These are phyloP conservation scores for Triops longicaudatus DNA, from an alignment of 1,140 invertebrate genomes.

Conservation along the genomic window DNA sequence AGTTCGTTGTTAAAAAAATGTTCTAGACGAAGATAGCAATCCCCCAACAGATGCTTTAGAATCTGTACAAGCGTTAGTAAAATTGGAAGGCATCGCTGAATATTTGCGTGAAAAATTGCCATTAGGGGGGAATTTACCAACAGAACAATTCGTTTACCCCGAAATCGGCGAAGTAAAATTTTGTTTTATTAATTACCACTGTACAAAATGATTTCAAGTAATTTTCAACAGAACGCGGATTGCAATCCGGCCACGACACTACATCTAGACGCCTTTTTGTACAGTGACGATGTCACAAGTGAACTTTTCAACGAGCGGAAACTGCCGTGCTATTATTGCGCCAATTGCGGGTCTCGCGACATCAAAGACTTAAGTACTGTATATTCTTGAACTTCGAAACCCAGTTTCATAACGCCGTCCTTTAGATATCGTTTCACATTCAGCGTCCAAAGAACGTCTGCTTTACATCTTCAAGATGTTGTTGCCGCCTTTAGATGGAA, in stretches of 20 bases:
- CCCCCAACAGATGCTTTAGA: background rate
- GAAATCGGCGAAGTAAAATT: background rate
- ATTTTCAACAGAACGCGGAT: constrained; percentile 47
- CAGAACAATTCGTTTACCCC: background rate
- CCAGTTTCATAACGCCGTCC: constrained; percentile 33
- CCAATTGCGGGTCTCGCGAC: constrained; percentile 53
- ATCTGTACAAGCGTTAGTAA: background rate
- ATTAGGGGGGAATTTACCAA: background rate
- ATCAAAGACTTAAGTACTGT: constrained; percentile 47
- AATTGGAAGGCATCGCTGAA: background rate
- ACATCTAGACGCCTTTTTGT: constrained; percentile 62
- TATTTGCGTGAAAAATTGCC: background rate
- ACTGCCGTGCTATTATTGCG: constrained; percentile 53
- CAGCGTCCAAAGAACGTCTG: constrained; percentile 51
- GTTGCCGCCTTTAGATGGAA: constrained; percentile 50
- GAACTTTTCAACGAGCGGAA: constrained; percentile 50
- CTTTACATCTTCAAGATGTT: constrained; percentile 54
- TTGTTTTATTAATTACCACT: constrained; percentile 8
- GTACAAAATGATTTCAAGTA: constrained; percentile 9
- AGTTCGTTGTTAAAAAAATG: background rate
- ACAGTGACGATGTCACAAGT: constrained; percentile 55
- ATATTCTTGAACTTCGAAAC: background rate
- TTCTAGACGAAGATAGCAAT: background rate
- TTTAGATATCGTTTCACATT: constrained; percentile 56
- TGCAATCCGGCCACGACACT: constrained; percentile 49